Conservation (phyloP, 2,888 invertebrate genomes). For the Dolomedes plantarius region DNA sequence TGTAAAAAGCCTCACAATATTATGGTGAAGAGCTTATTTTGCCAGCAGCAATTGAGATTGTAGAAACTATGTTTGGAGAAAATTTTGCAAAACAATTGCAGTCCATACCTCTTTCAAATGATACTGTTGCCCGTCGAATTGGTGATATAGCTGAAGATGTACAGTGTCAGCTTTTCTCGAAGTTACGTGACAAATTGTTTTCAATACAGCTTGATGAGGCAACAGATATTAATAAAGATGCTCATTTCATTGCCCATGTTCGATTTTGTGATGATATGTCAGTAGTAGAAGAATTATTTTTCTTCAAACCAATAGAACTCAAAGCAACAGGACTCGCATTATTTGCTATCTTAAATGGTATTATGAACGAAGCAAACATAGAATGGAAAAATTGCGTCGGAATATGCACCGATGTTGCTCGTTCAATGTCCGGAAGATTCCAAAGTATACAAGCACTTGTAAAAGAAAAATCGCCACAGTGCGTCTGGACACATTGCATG, state of each 20-base stretch:
- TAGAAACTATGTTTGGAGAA: slow-evolving; percentile 28
- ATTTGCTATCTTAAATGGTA: slow-evolving; percentile 35
- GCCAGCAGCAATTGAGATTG: slow-evolving; percentile 19
- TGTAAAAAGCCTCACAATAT: slow-evolving; percentile 50
- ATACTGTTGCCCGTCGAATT: slow-evolving; percentile 36
- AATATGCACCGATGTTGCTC: slow-evolving; percentile 51
- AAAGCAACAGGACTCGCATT: slow-evolving; percentile 29
- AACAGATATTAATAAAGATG: slow-evolving; percentile 42
- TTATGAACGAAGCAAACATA: slow-evolving; percentile 46
- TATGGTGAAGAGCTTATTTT: slow-evolving; percentile 44
- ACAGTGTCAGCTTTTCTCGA: slow-evolving; percentile 32
- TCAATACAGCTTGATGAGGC: slow-evolving; percentile 21
- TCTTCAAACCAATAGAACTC: slow-evolving; percentile 36
- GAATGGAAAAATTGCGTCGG: slow-evolving; percentile 56
- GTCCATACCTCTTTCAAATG: slow-evolving; percentile 36
- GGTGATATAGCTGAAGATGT: slow-evolving; percentile 44
- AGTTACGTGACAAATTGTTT: slow-evolving; percentile 6
- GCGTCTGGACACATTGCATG: neutral
- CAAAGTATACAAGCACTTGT: slow-evolving; percentile 37
- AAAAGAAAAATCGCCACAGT: slow-evolving; percentile 20
- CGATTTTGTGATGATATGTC: slow-evolving; percentile 35
- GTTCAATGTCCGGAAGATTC: slow-evolving; percentile 38
- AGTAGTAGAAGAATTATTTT: slow-evolving; percentile 37
- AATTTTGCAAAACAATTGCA: slow-evolving; percentile 22
- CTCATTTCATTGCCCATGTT: slow-evolving; percentile 30